Conservation (phyloP, 2,888 invertebrate genomes). For the Sarcophaga variegata region DNA sequence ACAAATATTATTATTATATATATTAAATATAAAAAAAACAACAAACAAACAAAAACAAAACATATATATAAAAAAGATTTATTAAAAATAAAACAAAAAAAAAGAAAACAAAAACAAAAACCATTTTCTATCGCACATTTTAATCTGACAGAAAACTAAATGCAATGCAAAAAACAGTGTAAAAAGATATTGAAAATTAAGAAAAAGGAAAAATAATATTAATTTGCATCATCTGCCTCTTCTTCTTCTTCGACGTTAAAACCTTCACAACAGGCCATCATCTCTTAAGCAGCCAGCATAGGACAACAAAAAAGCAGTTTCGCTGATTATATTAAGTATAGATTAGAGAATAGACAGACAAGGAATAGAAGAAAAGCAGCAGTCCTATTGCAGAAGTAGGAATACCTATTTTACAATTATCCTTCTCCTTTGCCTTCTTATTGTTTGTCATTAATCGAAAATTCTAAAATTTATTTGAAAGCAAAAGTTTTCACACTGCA, state of each 20-base stretch:
- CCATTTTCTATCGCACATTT: conserved; percentile 53
- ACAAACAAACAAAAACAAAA: conserved; percentile 11
- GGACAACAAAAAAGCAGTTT: not conserved
- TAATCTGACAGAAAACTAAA: conserved; percentile 31
- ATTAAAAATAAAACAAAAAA: conserved; percentile 62
- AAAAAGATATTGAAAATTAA: not conserved
- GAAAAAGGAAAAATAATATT: not conserved
- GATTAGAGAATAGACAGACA: no score
- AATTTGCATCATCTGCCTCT: not conserved
- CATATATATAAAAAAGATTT: conserved; percentile 46
- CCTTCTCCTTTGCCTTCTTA: no score
- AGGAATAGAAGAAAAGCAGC: no score
- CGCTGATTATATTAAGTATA: no score
- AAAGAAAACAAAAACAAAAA: conserved; percentile 31
- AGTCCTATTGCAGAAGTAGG: no score
- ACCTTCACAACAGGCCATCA: not conserved
- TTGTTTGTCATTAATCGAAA: no score
- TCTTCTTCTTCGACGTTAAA: not conserved
- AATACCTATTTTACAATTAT: no score
- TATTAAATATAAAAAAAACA: conserved; percentile 32
- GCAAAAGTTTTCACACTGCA: no score
- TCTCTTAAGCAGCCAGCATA: not conserved
- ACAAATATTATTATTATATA: conserved; percentile 59
- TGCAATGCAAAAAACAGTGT: conserved; percentile 34
- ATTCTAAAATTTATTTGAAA: no score